phyloP scores from a whole-genome alignment of 92 coral and sea anemone species.

The Zoanthus gigantus region DNA sequence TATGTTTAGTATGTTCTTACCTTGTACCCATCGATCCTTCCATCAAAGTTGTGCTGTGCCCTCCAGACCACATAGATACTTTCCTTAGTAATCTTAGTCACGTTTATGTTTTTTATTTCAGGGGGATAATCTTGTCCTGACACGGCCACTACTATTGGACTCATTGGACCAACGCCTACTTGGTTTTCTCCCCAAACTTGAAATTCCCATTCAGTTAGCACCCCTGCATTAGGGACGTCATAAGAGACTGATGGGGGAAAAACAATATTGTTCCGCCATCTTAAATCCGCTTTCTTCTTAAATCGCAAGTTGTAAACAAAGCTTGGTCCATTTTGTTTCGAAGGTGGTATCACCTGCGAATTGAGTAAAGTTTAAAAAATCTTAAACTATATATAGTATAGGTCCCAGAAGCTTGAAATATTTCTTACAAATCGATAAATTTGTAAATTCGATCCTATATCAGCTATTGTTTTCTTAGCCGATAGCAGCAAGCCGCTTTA shows the following conservation, averaged over 20 bases:
- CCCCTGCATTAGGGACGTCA: neutral
- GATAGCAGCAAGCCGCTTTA: no score
- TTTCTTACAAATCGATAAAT: no score
- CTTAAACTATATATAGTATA: no score
- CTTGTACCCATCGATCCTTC: slow-evolving; percentile 5
- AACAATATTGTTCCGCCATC: neutral
- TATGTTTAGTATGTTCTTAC: neutral
- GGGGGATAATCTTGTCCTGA: slow-evolving; percentile 28
- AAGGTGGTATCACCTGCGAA: neutral
- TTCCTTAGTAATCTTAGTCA: neutral
- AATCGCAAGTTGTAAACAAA: neutral
- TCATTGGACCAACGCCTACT: neutral
- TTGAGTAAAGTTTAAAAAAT: no score
- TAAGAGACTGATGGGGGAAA: neutral
- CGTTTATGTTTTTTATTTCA: neutral
- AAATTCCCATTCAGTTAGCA: no score
- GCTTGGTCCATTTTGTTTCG: neutral
- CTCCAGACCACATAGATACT: slow-evolving; percentile 6
- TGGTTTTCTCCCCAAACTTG: neutral
- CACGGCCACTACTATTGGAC: neutral
- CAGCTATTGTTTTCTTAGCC: no score
- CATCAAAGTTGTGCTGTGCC: neutral
- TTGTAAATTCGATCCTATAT: no score
- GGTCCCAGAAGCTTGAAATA: no score
- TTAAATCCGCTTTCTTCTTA: neutral